These are phyloP conservation scores for Rhizoglyphus robini DNA, from an alignment of 1,140 invertebrate genomes.

Conservation along the genomic window DNA sequence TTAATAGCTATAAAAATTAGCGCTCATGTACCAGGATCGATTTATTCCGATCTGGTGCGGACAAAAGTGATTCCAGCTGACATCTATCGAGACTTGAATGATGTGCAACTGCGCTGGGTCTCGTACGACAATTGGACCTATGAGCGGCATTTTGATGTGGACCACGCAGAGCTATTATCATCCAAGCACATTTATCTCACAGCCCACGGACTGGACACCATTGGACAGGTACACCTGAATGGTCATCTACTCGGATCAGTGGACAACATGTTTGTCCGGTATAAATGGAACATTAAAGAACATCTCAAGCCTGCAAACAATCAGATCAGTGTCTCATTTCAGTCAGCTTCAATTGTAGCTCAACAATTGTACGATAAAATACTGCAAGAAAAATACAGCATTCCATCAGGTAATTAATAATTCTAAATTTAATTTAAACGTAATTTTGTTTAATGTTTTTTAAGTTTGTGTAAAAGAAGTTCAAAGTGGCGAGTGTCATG, in stretches of 20 bases:
- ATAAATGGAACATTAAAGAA: slow-evolving; percentile 56
- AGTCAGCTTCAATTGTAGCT: slow-evolving; percentile 57
- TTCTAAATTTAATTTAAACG: too few relatives aligned
- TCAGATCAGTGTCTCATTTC: slow-evolving; percentile 50
- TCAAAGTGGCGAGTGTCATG: slow-evolving; percentile 86
- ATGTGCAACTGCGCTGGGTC: slow-evolving; percentile 65
- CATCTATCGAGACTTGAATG: slow-evolving; percentile 58
- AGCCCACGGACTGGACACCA: slow-evolving; percentile 74
- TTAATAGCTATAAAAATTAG: slow-evolving; percentile 14
- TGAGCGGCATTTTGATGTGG: slow-evolving; percentile 33
- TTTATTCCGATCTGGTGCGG: slow-evolving; percentile 60
- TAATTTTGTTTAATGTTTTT: neutral
- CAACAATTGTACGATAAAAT: slow-evolving; percentile 42
- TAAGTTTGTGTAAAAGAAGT: slow-evolving; percentile 50
- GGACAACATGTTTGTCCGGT: slow-evolving; percentile 79
- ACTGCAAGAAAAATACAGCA: slow-evolving; percentile 40
- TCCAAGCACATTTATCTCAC: slow-evolving; percentile 43
- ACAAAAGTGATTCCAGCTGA: slow-evolving; percentile 47
- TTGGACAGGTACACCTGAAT: slow-evolving; percentile 60
- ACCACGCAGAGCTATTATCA: slow-evolving; percentile 24
- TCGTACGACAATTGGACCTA: slow-evolving; percentile 64
- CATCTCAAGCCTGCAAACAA: slow-evolving; percentile 42
- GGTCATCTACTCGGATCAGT: slow-evolving; percentile 46
- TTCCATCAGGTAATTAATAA: slow-evolving; percentile 47
- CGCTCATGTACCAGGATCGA: slow-evolving; percentile 57